Evolutionary conservation across 1,140 invertebrate species (phyloP), one percentile per base, ranked within the genome.

Genomic region (Drosophila quadrilineata): DNA sequence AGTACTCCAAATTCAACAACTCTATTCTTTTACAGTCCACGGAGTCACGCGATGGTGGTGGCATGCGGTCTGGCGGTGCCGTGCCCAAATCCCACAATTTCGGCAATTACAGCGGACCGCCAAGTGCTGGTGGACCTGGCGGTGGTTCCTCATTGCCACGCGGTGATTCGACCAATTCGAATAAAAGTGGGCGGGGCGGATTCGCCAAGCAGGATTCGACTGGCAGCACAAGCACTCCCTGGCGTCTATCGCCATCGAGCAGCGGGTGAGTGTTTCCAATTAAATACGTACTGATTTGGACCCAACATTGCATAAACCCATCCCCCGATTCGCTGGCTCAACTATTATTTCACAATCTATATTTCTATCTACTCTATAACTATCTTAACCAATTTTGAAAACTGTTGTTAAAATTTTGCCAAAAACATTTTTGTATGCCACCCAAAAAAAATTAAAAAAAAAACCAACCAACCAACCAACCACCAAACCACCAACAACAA

Each of bases 41-140:
- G 62, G 93, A 93, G 72, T 90, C 90, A 57, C 86, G 87, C 3
- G 59, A 91, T 91, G 82, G 65, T 14, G 33, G 54, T 8, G 54
- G 77, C 21, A 85, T 85, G 79, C 60, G 88, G n/a, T 69, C 66
- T 19, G 86, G 91, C 40, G 92, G 93, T 24, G 92, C 91, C 0
- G 95, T 97, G 14, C 94, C 95, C 45, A 97, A 97, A 89, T 95
- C 94, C 12, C 95, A 95, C 90, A 96, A 95, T 87, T 97, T 97
- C 79, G 95, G 95, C 16, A 96, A 95, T 10, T 96, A 96, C 75
- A 93, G 93, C 3, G 91, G 90, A 4, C 89, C 90, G 35, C 38
- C 90, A 63, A 86, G 89, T 33, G 36, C 64, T 5, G 76, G 79
- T 0, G 86, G 76, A 2, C 76, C 87, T n/a, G 69, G 73, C n/a